These are phyloP conservation scores for Sciaenops ocellatus DNA, from an alignment of 2,797 vertebrate genomes.

Conservation along the genomic window DNA sequence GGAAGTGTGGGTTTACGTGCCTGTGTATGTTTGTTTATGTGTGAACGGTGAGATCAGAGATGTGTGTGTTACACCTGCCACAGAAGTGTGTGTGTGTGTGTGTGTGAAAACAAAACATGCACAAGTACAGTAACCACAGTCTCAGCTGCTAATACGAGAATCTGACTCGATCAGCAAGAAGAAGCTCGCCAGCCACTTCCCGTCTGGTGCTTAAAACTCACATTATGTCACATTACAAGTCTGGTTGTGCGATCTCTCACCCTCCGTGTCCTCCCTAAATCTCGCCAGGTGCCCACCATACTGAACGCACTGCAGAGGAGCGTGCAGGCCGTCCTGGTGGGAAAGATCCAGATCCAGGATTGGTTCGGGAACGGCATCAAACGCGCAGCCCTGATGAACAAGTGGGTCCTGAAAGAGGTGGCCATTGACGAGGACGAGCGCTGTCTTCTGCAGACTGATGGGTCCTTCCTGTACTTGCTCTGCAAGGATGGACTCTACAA, in stretches of 20 bases:
- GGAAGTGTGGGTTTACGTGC: slow-evolving; percentile 32
- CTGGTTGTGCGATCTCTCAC: background rate
- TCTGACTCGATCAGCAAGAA: slow-evolving; percentile 4
- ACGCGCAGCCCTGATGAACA: slow-evolving; percentile 98
- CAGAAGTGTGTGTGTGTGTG: slow-evolving; percentile 21
- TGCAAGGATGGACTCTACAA: slow-evolving; percentile 99
- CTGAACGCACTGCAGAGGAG: slow-evolving; percentile 97
- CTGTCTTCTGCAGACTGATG: slow-evolving; percentile 97
- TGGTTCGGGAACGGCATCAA: slow-evolving; percentile 99
- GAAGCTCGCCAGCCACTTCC: background rate
- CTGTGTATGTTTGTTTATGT: slow-evolving; percentile 26
- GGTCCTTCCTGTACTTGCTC: slow-evolving; percentile 97
- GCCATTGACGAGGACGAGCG: slow-evolving; percentile 95
- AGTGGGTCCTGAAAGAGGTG: slow-evolving; percentile 96
- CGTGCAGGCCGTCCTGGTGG: slow-evolving; percentile 97
- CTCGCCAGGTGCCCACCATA: slow-evolving; percentile 94
- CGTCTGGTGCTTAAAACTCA: background rate
- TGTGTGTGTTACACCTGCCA: slow-evolving; percentile 41
- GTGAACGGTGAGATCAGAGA: slow-evolving; percentile 32
- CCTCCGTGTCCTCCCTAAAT: background rate
- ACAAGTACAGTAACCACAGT: slow-evolving; percentile 2
- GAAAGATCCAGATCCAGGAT: slow-evolving; percentile 99
- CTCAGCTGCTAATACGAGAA: background rate
- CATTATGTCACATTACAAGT: slow-evolving; percentile 16
- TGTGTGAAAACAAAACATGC: slow-evolving; percentile 35